A percentile compares a stretch with the other conserved stretches of the same genome.
Conservation (phyloP, 2,888 invertebrate species). For the Liopterus haemorrhoidalis region DNA sequence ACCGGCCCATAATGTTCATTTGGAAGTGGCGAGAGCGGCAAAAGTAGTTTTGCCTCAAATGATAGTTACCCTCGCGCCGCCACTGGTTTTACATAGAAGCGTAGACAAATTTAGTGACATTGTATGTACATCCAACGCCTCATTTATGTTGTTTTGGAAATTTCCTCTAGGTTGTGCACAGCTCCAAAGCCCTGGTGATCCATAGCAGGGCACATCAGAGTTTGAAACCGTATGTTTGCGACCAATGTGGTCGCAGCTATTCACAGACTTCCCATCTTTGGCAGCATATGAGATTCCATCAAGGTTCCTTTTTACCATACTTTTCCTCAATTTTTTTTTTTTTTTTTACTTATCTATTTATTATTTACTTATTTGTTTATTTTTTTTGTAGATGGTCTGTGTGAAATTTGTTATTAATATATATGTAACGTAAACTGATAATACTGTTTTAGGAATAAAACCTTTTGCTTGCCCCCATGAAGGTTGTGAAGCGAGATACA, state of each 20-base stretch:
- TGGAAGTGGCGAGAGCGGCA: neutral
- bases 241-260: conserved; percentile 57
- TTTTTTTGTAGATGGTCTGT: neutral
- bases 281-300: conserved; percentile 61
- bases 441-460: conserved; percentile 50
- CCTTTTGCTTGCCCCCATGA: conserved; percentile 57
- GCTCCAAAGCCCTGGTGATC: conserved; percentile 43
- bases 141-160: conserved; percentile 4
- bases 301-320: conserved; percentile 44
- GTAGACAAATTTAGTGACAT: too few relatives aligned
- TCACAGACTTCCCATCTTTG: conserved; percentile 60
- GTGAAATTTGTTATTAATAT: neutral
- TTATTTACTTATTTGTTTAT: too few relatives aligned
- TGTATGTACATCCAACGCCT: too few relatives aligned
- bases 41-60: neutral
- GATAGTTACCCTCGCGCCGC: too few relatives aligned
- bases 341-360: too few relatives aligned
- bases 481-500: conserved; percentile 56
- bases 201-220: conserved; percentile 45
- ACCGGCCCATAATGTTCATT: neutral
- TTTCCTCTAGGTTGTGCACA: conserved; percentile 40
- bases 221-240: conserved; percentile 52
- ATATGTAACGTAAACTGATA: neutral
- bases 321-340: conserved; percentile 1
- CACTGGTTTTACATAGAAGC: too few relatives aligned